These are phyloP conservation scores for Nezara viridula DNA, from an alignment of 2,888 invertebrate species.

Conservation along the genomic window DNA sequence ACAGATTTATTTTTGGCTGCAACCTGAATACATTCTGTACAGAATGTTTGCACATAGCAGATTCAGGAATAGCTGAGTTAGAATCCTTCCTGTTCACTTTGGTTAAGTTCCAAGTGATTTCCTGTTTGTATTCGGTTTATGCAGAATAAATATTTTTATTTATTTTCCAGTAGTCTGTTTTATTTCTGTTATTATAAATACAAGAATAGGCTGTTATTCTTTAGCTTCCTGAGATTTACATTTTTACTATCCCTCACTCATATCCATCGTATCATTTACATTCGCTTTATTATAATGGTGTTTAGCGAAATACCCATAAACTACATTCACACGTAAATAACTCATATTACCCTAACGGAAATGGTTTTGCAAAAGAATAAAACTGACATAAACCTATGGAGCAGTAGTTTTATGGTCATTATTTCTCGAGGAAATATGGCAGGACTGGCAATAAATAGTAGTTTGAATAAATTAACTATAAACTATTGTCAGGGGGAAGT, in stretches of 20 bases:
- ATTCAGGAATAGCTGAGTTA: neutral
- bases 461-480: conserved; percentile 12
- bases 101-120: neutral
- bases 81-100: neutral
- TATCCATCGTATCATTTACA: neutral
- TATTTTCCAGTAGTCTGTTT: neutral
- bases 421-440: neutral
- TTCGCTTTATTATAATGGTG: neutral
- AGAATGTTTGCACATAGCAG: neutral
- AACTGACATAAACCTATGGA: neutral
- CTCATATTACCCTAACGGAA: neutral
- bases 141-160: no score
- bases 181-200: neutral
- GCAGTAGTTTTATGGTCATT: neutral
- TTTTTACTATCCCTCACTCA: neutral
- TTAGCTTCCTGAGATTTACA: neutral
- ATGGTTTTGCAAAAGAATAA: neutral
- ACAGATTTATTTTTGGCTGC: neutral
- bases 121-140: no score
- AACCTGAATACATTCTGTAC: neutral
- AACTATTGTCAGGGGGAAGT: neutral
- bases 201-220: no score
- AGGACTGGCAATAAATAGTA: neutral
- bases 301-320: neutral
- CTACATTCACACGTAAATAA: neutral